Evolutionary conservation across 2,888 invertebrate species (phyloP).

Genomic region (Rhamnusium bicolor): DNA sequence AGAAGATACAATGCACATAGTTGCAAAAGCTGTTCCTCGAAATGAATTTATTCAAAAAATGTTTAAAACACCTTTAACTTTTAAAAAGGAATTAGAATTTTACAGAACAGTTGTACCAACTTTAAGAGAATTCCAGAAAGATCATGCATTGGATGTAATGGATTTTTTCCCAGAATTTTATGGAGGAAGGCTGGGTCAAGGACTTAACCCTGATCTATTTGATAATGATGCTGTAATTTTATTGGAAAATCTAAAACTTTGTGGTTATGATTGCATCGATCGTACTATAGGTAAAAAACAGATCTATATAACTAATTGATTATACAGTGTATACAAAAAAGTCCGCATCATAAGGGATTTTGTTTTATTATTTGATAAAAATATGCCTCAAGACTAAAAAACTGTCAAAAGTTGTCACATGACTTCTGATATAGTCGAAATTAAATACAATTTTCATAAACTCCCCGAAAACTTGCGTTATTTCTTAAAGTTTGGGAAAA

Average conservation of each 20-base stretch:
- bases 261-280: conserved; percentile 70
- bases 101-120: conserved; percentile 70
- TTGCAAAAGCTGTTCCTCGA: conserved; percentile 49
- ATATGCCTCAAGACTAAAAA: no score
- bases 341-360: no score
- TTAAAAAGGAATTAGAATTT: conserved; percentile 72
- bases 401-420: no score
- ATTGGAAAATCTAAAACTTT: conserved; percentile 72
- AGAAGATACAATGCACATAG: conserved; percentile 38
- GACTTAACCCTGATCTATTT: conserved; percentile 58
- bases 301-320: no score
- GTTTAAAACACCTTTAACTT: conserved; percentile 72
- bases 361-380: no score
- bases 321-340: no score
- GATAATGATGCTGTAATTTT: conserved; percentile 75
- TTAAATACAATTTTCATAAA: no score
- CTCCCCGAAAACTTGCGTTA: no score
- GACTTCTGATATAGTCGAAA: no score
- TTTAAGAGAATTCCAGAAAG: conserved; percentile 68
- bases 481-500: no score
- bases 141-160: conserved; percentile 66
- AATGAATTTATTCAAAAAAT: conserved; percentile 62
- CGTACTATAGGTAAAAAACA: conserved; percentile 58
- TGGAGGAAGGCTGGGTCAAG: conserved; percentile 64
- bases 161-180: conserved; percentile 71